These are phyloP conservation scores for Sebastiscus albofasciatus DNA, from an alignment of 2,797 vertebrate species.

Conservation along the genomic window DNA sequence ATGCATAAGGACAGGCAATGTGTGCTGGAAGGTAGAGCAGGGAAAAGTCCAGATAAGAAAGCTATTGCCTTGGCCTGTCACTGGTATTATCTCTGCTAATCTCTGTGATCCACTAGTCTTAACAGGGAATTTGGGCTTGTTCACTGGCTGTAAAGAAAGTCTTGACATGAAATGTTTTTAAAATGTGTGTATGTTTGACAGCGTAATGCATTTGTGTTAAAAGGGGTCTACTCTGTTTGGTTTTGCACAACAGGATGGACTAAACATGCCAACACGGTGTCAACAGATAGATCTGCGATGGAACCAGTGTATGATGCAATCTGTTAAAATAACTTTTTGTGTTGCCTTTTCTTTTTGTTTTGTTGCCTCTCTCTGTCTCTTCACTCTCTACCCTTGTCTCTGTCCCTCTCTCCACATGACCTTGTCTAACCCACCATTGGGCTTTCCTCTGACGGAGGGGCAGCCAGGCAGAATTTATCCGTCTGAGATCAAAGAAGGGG, in stretches of 20 bases:
- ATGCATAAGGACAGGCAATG: conserved; percentile 48
- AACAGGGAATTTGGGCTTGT: conserved; percentile 42
- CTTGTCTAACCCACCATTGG: conserved; percentile 64
- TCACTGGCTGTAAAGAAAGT: conserved; percentile 39
- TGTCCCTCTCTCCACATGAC: conserved; percentile 55
- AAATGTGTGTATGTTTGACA: not conserved
- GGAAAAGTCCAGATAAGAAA: conserved; percentile 39
- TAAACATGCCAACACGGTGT: not conserved
- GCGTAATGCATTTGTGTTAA: not conserved
- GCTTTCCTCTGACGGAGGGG: conserved; percentile 62
- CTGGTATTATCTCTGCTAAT: conserved; percentile 60
- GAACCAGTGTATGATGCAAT: conserved; percentile 25
- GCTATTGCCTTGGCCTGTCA: conserved; percentile 42
- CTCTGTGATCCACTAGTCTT: conserved; percentile 57
- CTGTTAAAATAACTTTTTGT: conserved; percentile 13
- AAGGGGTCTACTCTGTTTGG: conserved; percentile 4
- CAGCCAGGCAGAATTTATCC: conserved; percentile 80
- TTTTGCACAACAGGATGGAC: conserved; percentile 4
- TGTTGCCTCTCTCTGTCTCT: not conserved
- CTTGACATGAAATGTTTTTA: conserved; percentile 10
- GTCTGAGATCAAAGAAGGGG: conserved; percentile 76
- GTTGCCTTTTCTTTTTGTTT: not conserved
- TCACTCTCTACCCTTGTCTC: not conserved
- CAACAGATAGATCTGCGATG: conserved; percentile 6
- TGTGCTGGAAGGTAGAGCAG: conserved; percentile 22